phyloP scores from a whole-genome alignment of 2,888 invertebrate species.

The Orthosia incerta region DNA sequence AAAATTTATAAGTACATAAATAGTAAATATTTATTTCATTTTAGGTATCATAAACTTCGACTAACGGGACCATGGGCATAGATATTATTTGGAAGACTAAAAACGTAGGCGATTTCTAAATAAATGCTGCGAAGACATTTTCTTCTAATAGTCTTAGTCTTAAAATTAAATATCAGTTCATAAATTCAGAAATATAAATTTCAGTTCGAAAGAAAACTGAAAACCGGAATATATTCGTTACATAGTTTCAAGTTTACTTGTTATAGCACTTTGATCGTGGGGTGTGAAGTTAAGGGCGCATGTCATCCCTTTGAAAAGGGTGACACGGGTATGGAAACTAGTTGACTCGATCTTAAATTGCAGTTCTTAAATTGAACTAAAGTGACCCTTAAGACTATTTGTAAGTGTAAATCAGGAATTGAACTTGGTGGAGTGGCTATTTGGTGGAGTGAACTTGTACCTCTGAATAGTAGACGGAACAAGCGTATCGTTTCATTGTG shows the following conservation, averaged over 20 bases:
- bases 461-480: too few relatives aligned
- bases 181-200: background rate
- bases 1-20: background rate
- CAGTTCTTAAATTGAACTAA: slow-evolving; percentile 58
- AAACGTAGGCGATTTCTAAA: background rate
- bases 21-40: too few relatives aligned
- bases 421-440: background rate
- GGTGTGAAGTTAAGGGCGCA: slow-evolving; percentile 36
- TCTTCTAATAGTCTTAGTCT: background rate
- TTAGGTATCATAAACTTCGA: background rate
- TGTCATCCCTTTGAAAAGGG: slow-evolving; percentile 57
- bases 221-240: slow-evolving; percentile 14
- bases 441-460: background rate
- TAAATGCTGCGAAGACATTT: background rate
- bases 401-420: slow-evolving; percentile 51
- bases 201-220: slow-evolving; percentile 2
- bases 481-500: background rate
- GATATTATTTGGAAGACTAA: background rate
- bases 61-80: background rate
- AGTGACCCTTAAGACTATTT: slow-evolving; percentile 60
- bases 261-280: slow-evolving; percentile 47
- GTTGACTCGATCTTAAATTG: slow-evolving; percentile 59
- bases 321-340: slow-evolving; percentile 55
- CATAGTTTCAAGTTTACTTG: slow-evolving; percentile 38
- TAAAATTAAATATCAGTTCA: slow-evolving; percentile 1